A percentile compares a stretch with the other conserved stretches of the same genome.
Evolutionary conservation across 2,797 vertebrate species (phyloP).

Genomic region (Pelochelys cantorii): DNA sequence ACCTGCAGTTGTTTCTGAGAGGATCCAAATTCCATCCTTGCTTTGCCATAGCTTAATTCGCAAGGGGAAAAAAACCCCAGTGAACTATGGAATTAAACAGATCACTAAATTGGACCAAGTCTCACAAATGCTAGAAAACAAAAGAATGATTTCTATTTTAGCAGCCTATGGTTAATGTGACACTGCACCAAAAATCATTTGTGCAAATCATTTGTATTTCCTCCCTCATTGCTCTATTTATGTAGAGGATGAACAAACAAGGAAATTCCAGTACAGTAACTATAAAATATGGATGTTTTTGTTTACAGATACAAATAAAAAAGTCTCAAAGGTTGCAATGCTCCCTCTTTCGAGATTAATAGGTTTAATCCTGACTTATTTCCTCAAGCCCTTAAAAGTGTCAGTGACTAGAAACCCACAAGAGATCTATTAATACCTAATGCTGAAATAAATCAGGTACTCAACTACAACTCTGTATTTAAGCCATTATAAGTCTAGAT

Average conservation of each 20-base stretch:
- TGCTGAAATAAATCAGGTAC: constrained; percentile 81
- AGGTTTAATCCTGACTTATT: constrained; percentile 71
- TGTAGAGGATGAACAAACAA: not conserved
- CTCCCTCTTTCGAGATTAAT: constrained; percentile 70
- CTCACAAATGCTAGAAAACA: not conserved
- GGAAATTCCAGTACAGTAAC: not conserved
- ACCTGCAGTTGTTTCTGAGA: not conserved
- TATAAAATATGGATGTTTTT: not conserved
- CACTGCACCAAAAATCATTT: not conserved
- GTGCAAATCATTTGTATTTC: not conserved
- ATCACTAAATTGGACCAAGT: not conserved
- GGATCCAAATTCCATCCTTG: not conserved
- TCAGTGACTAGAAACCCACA: constrained; percentile 71
- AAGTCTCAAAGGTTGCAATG: constrained; percentile 16
- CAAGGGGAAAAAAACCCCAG: too few species aligned
- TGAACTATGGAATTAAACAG: not conserved
- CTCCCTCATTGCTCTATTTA: not conserved
- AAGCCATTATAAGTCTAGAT: not conserved
- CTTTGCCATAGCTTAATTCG: too few species aligned
- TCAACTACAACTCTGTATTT: not conserved
- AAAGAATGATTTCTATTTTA: not conserved
- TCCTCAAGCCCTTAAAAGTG: constrained; percentile 66
- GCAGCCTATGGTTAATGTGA: not conserved
- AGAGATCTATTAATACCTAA: constrained; percentile 63
- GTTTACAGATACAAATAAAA: not conserved